phyloP scores from a whole-genome alignment of 1,140 invertebrate species.

The Olivierus martensii region DNA sequence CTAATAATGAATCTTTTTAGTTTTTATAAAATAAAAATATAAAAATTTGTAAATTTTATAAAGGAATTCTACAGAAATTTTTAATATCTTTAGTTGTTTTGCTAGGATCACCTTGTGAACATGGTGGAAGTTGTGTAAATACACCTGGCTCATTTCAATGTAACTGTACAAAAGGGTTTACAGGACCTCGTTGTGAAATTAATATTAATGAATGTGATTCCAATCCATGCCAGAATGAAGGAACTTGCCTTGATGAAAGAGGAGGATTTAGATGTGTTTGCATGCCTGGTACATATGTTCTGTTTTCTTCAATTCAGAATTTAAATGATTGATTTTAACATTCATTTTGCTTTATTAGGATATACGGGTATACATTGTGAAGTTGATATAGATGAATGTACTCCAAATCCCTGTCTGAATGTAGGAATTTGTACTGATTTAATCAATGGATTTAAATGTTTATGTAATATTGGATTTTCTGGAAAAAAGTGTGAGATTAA shows the following conservation, averaged over 20 bases:
- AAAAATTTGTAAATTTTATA: too few relatives aligned
- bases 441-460: constrained; percentile 21
- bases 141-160: constrained; percentile 84
- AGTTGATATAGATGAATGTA: constrained; percentile 73
- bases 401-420: constrained; percentile 62
- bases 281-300: constrained; percentile 76
- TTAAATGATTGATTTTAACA: background rate
- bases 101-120: constrained; percentile 35
- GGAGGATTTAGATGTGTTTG: constrained; percentile 88
- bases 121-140: constrained; percentile 57
- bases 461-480: constrained; percentile 44
- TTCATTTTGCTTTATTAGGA: constrained; percentile 38
- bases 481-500: constrained; percentile 80
- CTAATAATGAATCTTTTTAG: too few relatives aligned
- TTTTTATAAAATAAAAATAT: too few relatives aligned
- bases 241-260: constrained; percentile 82
- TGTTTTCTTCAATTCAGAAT: background rate
- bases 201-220: constrained; percentile 77
- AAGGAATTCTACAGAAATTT: too few relatives aligned
- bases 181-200: constrained; percentile 67
- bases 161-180: constrained; percentile 83
- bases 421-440: constrained; percentile 37
- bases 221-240: constrained; percentile 85
- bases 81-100: constrained; percentile 30
- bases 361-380: constrained; percentile 83